These are phyloP conservation scores for Scaptomyza pallida DNA, from an alignment of 1,140 invertebrate species.

Conservation along the genomic window DNA sequence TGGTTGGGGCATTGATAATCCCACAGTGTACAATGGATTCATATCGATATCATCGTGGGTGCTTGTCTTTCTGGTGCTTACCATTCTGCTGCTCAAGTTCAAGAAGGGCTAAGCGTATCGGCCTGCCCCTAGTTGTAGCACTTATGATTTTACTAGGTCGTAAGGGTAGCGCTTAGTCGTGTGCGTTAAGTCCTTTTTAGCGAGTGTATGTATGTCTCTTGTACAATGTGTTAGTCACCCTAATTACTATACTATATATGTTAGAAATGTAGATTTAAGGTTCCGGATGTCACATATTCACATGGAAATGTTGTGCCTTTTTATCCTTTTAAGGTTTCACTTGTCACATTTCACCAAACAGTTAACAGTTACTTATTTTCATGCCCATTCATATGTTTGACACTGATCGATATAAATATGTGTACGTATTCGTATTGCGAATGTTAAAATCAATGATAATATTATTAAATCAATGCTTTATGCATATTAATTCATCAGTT, in stretches of 20 bases:
- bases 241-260: conserved; percentile 1
- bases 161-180: conserved; percentile 70
- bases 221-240: conserved; percentile 43
- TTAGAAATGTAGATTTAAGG: conserved; percentile 42
- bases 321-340: conserved; percentile 52
- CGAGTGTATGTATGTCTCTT: conserved; percentile 44
- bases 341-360: conserved; percentile 3
- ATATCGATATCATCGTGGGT: conserved; percentile 94
- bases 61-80: conserved; percentile 90
- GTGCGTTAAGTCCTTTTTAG: conserved; percentile 30
- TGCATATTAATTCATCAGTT: neutral
- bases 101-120: conserved; percentile 89
- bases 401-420: conserved; percentile 20
- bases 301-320: conserved; percentile 68
- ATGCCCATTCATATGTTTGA: conserved; percentile 6
- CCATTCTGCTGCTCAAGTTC: conserved; percentile 92
- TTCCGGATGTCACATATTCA: conserved; percentile 67
- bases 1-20: conserved; percentile 92
- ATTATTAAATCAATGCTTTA: neutral
- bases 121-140: neutral
- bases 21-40: conserved; percentile 94
- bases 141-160: conserved; percentile 75
- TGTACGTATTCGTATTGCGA: conserved; percentile 14
- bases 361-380: neutral
- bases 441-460: conserved; percentile 2